Conservation (phyloP, 2,113 vertebrate genomes). For the Forbesichthys papilliferus region DNA sequence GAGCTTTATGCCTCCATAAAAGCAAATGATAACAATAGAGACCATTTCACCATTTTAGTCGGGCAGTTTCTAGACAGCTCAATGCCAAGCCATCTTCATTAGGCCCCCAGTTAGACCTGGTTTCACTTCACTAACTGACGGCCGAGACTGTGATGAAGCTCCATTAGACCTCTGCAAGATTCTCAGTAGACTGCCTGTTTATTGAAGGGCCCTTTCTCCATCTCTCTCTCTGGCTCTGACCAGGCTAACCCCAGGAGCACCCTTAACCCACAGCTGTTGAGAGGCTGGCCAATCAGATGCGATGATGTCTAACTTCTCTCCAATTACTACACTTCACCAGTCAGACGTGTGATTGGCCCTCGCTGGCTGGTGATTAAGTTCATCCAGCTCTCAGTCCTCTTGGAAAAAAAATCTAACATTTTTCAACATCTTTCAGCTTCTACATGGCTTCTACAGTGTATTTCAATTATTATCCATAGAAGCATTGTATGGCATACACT, state of each 20-base stretch:
- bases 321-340: slow-evolving; percentile 62
- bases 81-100: slow-evolving; percentile 70
- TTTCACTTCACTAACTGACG: slow-evolving; percentile 72
- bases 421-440: neutral
- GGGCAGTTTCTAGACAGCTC: slow-evolving; percentile 53
- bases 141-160: slow-evolving; percentile 63
- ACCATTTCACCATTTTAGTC: slow-evolving; percentile 41
- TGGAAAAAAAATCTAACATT: neutral
- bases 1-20: slow-evolving; percentile 29
- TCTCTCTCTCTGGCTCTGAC: slow-evolving; percentile 61
- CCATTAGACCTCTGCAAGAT: slow-evolving; percentile 61
- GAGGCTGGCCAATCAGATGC: slow-evolving; percentile 68
- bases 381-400: slow-evolving; percentile 40
- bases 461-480: neutral
- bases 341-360: slow-evolving; percentile 38
- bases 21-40: slow-evolving; percentile 49
- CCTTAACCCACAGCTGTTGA: slow-evolving; percentile 67
- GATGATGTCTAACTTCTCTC: slow-evolving; percentile 70
- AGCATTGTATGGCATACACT: neutral
- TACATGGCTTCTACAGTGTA: neutral
- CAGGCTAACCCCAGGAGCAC: slow-evolving; percentile 69
- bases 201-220: slow-evolving; percentile 24
- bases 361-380: slow-evolving; percentile 52
- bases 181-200: slow-evolving; percentile 66
- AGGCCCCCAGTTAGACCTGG: slow-evolving; percentile 61